Evolutionary conservation across 64 coral and sea anemone species (phyloP).

Genomic region (Catalaphyllia jardinei): DNA sequence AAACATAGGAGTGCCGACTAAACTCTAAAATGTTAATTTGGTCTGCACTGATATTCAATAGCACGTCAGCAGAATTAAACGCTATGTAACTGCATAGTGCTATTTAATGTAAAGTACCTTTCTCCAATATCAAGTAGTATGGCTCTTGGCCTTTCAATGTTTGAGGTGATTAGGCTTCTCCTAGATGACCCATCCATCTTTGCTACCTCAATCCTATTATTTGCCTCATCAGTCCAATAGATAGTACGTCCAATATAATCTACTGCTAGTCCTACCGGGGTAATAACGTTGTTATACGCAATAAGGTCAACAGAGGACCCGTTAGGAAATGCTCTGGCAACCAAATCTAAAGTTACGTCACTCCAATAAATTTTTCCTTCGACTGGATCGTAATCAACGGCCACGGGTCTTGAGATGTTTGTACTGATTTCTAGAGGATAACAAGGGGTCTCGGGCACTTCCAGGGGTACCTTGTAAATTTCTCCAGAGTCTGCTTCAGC

Average conservation of each 20-base stretch:
- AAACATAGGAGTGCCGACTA: too few species aligned
- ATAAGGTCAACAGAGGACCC: constrained; percentile 53
- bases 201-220: constrained; percentile 68
- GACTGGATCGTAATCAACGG: constrained; percentile 62
- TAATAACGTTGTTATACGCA: constrained; percentile 15
- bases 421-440: not conserved
- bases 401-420: constrained; percentile 44
- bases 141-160: too few species aligned
- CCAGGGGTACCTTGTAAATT: not conserved
- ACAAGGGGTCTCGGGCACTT: too few species aligned
- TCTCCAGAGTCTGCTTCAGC: constrained; percentile 27
- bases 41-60: not conserved
- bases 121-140: constrained; percentile 35
- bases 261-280: constrained; percentile 60
- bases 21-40: too few species aligned
- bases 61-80: too few species aligned
- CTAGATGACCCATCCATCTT: constrained; percentile 50
- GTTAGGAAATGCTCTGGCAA: constrained; percentile 46
- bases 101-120: constrained; percentile 26
- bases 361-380: constrained; percentile 71
- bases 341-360: constrained; percentile 42
- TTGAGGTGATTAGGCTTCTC: too few species aligned
- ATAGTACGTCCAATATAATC: constrained; percentile 61
- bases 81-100: not conserved
- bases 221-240: constrained; percentile 66